Percentiles rank a stretch among this genome's conserved stretches.
phyloP scores from a whole-genome alignment of 2,113 vertebrate genomes.

The Hiodon alosoides region DNA sequence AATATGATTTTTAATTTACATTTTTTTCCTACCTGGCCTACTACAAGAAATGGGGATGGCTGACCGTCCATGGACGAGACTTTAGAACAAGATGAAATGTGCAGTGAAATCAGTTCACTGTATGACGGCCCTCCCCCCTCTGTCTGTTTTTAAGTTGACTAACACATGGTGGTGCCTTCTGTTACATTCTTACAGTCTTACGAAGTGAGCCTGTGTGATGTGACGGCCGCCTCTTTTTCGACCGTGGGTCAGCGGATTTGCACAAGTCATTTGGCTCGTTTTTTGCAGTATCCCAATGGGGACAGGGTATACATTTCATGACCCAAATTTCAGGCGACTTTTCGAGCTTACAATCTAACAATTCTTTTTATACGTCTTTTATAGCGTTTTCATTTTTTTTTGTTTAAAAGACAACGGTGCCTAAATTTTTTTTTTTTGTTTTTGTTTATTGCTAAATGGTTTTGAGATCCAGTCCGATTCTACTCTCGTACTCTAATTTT shows the following conservation, averaged over 20 bases:
- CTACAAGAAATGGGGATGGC: slow-evolving; percentile 60
- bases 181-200: slow-evolving; percentile 86
- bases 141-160: slow-evolving; percentile 49
- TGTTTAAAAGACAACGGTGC: slow-evolving; percentile 49
- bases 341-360: slow-evolving; percentile 33
- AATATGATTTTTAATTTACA: slow-evolving; percentile 31
- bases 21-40: slow-evolving; percentile 54
- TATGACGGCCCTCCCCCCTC: slow-evolving; percentile 63
- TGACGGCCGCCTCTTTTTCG: slow-evolving; percentile 67
- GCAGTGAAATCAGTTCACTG: slow-evolving; percentile 83
- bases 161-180: slow-evolving; percentile 96
- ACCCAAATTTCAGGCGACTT: slow-evolving; percentile 50
- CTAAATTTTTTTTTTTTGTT: slow-evolving; percentile 40
- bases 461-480: slow-evolving; percentile 42
- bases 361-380: slow-evolving; percentile 40
- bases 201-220: slow-evolving; percentile 74
- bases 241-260: slow-evolving; percentile 60
- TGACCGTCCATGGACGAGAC: slow-evolving; percentile 34
- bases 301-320: slow-evolving; percentile 61
- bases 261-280: slow-evolving; percentile 54
- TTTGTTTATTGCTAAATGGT: slow-evolving; percentile 23
- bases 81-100: slow-evolving; percentile 63
- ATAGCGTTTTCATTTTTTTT: slow-evolving; percentile 53
- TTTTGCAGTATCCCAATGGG: slow-evolving; percentile 80
- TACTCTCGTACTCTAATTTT: slow-evolving; percentile 55